These are phyloP conservation scores for Mola mola DNA, from an alignment of 2,113 vertebrate genomes.

Conservation along the genomic window DNA sequence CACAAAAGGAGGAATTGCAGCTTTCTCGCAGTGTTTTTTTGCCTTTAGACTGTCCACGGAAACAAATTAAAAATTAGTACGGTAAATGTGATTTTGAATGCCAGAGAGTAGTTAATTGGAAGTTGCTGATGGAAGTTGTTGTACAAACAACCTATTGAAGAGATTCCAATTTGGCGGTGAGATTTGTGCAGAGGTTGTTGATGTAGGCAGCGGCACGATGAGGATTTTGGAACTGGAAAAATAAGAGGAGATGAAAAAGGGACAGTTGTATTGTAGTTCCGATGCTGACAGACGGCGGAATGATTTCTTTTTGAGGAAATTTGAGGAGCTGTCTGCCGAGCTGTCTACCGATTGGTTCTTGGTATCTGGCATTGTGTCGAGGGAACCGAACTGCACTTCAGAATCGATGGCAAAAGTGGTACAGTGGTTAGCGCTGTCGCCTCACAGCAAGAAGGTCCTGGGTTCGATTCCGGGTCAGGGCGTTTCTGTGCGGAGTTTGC, in stretches of 20 bases:
- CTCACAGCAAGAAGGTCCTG: too few species aligned
- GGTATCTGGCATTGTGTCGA: slow-evolving; percentile 52
- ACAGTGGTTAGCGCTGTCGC: slow-evolving; percentile 2
- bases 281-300: slow-evolving; percentile 63
- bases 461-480: too few species aligned
- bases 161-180: neutral
- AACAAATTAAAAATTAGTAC: neutral
- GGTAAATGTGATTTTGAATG: slow-evolving; percentile 4
- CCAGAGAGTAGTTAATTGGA: slow-evolving; percentile 9
- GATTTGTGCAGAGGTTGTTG: slow-evolving; percentile 3
- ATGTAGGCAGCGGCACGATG: too few species aligned
- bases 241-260: neutral
- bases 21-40: neutral
- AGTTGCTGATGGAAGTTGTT: slow-evolving; percentile 25
- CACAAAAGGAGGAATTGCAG: too few species aligned
- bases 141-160: neutral
- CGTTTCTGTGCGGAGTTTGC: too few species aligned
- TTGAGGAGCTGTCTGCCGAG: slow-evolving; percentile 53
- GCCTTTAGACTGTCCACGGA: slow-evolving; percentile 14
- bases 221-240: slow-evolving; percentile 7
- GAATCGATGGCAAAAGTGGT: slow-evolving; percentile 21
- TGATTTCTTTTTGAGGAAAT: slow-evolving; percentile 66
- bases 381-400: slow-evolving; percentile 17
- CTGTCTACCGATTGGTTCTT: slow-evolving; percentile 13
- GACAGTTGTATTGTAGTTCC: slow-evolving; percentile 10